phyloP scores from a whole-genome alignment of 1,140 invertebrate genomes.

The Calosoma granatense region DNA sequence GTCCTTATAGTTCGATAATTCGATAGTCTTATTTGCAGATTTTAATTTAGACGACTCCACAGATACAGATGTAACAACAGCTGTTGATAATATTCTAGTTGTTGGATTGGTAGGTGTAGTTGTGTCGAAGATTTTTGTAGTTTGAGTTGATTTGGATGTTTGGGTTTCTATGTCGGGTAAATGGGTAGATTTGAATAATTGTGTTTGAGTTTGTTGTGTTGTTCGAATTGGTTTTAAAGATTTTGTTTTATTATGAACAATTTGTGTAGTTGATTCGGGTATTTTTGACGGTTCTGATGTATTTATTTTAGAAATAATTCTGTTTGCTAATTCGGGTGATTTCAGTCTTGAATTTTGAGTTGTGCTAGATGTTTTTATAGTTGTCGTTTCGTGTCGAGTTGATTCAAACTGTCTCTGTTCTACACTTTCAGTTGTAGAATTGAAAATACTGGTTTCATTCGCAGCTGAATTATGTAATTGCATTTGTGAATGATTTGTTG shows the following conservation, averaged over 20 bases:
- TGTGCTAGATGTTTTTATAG: too few species aligned
- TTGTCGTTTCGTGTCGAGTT: too few species aligned
- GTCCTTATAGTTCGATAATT: constrained; percentile 35
- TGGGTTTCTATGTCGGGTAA: neutral
- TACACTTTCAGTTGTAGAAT: too few species aligned
- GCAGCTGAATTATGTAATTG: too few species aligned
- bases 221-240: constrained; percentile 31
- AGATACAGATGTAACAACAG: constrained; percentile 41
- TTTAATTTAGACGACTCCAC: constrained; percentile 39
- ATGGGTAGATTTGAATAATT: constrained; percentile 26
- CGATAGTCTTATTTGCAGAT: too few species aligned
- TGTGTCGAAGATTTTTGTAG: constrained; percentile 29
- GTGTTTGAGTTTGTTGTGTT: constrained; percentile 33
- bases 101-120: constrained; percentile 28
- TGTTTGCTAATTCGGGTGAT: too few species aligned
- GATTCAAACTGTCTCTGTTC: too few species aligned
- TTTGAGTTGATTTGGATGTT: constrained; percentile 26
- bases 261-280: neutral
- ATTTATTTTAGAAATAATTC: neutral
- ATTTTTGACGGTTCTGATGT: neutral
- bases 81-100: constrained; percentile 35
- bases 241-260: neutral
- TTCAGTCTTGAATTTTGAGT: neutral
- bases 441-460: too few species aligned
- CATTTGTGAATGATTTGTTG: too few species aligned